Base-by-base conservation (phyloP, 2,797 vertebrate genomes). In the Tauraco hartlaubi region DNA sequence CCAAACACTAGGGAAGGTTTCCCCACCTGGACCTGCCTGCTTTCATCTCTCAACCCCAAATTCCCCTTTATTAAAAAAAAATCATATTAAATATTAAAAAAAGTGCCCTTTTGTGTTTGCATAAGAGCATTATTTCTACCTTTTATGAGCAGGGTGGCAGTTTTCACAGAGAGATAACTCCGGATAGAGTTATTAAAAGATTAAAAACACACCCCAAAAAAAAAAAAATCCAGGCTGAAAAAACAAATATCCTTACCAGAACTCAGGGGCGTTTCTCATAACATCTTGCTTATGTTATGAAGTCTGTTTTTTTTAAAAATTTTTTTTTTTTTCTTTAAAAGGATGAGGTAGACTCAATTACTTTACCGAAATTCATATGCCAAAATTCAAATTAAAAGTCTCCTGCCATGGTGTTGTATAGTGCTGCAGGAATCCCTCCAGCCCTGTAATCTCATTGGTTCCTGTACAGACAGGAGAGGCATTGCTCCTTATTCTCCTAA, bases 241-340 rank as follows among this genome's bases (percentile, higher is more conserved):
- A 94, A 96, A 80, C 64, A 96, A 96, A 94, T 55, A 91, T 66
- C 33, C 84, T 87, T 67, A 94, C 90, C 81, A 93, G 72, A 91
- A 80, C 37, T 58, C 48, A 1, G 4, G 71, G 91, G 87, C 16
- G 39, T 95, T 94, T 85, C 78, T 94, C 89, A 75, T 91, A 94
- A 89, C 64, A 72, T 62, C 76, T 96, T 88, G 54, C 64, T 94
- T 78, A 75, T 77, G 78, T 75, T 94, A 90, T 72, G 72, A 96
- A 77, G 61, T 35, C n/a, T 81, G 41, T 19, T 46, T 68, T 72
- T 16, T 28, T 31, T n/a, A n/a, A n/a, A n/a, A n/a, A 11, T 39
- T 46, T 68, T 72, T 16, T 28, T 31, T 43, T 39, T 44, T 79
- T 51, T 43, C 33, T 33, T 9, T 9, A 21, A 15, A 16, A 29